Conservation (phyloP, 2,113 vertebrate genomes). For the Petrocephalus zakoni region DNA sequence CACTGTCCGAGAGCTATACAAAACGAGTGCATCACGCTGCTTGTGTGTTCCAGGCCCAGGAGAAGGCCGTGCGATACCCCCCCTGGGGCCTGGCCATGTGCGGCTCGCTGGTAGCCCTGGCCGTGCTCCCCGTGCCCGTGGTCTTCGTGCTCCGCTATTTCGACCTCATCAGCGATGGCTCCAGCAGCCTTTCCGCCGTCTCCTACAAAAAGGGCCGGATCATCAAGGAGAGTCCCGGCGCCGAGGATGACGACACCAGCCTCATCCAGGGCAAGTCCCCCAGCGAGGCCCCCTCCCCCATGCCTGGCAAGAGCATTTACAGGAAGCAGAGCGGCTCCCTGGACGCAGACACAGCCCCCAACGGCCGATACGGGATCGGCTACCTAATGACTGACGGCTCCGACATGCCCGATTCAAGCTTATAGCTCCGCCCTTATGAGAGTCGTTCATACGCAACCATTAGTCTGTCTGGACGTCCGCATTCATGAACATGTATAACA, state of each 20-base stretch:
- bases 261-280: slow-evolving; percentile 80
- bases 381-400: slow-evolving; percentile 89
- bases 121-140: slow-evolving; percentile 78
- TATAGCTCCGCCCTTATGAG: slow-evolving; percentile 56
- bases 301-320: slow-evolving; percentile 81
- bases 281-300: slow-evolving; percentile 80
- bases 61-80: slow-evolving; percentile 71
- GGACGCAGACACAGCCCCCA: slow-evolving; percentile 70
- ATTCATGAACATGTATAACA: slow-evolving; percentile 40
- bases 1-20: background rate
- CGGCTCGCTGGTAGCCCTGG: slow-evolving; percentile 74
- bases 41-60: background rate
- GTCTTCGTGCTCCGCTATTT: slow-evolving; percentile 75
- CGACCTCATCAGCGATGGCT: slow-evolving; percentile 74
- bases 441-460: background rate
- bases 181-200: slow-evolving; percentile 69
- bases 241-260: slow-evolving; percentile 78
- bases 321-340: slow-evolving; percentile 75
- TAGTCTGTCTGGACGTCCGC: slow-evolving; percentile 21
- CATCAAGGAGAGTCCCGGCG: slow-evolving; percentile 74
- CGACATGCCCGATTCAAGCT: slow-evolving; percentile 89
- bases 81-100: slow-evolving; percentile 78
- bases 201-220: slow-evolving; percentile 89
- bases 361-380: slow-evolving; percentile 88
- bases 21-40: background rate